Conservation (phyloP, 1,140 invertebrate species). For the Calliopsis andreniformis region DNA sequence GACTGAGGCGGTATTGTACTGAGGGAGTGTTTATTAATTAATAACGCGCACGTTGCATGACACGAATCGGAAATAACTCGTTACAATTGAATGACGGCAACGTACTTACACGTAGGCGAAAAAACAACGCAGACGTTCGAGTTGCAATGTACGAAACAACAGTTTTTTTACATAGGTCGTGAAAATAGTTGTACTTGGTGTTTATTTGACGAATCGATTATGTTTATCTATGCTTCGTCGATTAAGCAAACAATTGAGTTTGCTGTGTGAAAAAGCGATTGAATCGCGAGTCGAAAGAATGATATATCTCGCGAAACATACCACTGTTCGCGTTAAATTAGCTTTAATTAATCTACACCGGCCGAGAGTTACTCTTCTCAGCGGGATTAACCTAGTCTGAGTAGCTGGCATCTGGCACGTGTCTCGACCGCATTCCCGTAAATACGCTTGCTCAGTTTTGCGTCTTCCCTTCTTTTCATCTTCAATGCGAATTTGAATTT, state of each 20-base stretch:
- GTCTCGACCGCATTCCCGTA: slow-evolving; percentile 12
- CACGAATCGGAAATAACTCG: slow-evolving; percentile 48
- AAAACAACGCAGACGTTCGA: background rate
- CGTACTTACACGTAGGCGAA: no score
- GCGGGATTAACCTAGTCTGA: slow-evolving; percentile 53
- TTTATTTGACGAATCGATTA: no score
- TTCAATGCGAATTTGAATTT: no score
- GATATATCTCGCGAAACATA: slow-evolving; percentile 16
- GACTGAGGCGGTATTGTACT: background rate
- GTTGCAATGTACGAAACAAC: background rate
- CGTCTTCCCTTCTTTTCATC: no score
- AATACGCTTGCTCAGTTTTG: background rate
- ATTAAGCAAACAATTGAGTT: no score
- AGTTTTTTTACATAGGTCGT: no score
- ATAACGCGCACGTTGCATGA: slow-evolving; percentile 54
- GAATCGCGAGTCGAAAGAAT: slow-evolving; percentile 27
- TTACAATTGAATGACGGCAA: no score
- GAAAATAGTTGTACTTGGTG: no score
- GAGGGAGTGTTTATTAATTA: slow-evolving; percentile 65
- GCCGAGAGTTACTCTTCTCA: slow-evolving; percentile 41
- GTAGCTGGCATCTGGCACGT: slow-evolving; percentile 20
- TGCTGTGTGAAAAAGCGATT: slow-evolving; percentile 29
- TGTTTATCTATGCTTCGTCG: no score
- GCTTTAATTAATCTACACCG: slow-evolving; percentile 56
- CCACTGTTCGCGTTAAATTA: slow-evolving; percentile 51